Base-by-base conservation (phyloP, 2,888 invertebrate genomes). In the Campoletis raptor region DNA sequence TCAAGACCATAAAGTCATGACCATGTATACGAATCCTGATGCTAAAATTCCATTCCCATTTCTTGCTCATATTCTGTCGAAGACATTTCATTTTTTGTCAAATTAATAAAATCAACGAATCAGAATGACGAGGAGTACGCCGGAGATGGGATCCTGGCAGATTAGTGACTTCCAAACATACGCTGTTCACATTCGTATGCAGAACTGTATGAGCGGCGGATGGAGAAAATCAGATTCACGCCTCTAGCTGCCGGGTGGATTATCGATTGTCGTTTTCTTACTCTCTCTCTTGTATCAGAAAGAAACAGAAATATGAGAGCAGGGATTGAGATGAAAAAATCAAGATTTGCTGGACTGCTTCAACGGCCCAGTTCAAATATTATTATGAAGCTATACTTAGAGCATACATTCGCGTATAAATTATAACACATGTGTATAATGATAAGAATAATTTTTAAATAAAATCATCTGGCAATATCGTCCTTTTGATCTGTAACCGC, bases 231-330 rank as follows among this genome's bases (percentile, higher is more conserved):
- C 45, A 81, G 83, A 83, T 83, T 86, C 81, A 86, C 86, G 86
- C 86, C 86, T 78, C 69, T 78, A 69, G 83, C 86, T 86, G 42
- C 81, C 73, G 78, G 74, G 74, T 76, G 80, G 72, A 83, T 86
- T 83, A 83, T 86, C 83, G 83, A 83, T 81, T n/a, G n/a, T n/a
- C n/a, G n/a, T n/a, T n/a, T n/a, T n/a, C n/a, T n/a, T n/a, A n/a
- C n/a, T 69, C 61, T 30, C 37, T 57, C 42, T 2, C 21, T 6
- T 61, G 15, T 72, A 72, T 73, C 80, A 40, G 37, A n/a, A 15
- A 61, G 61, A 61, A 30, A 18, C 45, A 30, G 42, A 76, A 61
- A 45, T 30, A 76, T 76, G n/a, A n/a, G 40, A 37, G 30, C 24
- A 61, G 24, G 30, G 48, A 80, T 81, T 40, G 72, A 86, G 83